phyloP scores from a whole-genome alignment of 2,888 invertebrate genomes.

The Drosophila nigricruria region DNA sequence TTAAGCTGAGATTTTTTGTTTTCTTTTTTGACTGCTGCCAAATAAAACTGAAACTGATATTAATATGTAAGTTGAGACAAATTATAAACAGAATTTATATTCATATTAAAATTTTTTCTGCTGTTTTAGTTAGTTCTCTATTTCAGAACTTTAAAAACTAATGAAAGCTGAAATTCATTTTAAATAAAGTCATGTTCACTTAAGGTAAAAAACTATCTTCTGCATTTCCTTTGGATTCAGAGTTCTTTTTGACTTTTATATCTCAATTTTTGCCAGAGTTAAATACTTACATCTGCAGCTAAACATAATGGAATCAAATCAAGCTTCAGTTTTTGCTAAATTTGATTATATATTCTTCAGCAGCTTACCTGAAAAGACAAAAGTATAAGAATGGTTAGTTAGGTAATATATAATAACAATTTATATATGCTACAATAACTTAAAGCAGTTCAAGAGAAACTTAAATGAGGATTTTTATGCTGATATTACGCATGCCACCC shows the following conservation, averaged over 20 bases:
- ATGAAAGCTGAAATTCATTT: no score
- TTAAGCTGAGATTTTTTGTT: not conserved
- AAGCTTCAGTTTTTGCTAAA: not conserved
- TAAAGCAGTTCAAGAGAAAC: no score
- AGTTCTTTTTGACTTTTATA: no score
- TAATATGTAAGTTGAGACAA: not conserved
- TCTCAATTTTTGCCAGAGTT: not conserved
- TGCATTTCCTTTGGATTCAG: no score
- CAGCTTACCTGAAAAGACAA: slow-evolving; percentile 35
- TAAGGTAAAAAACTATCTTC: no score
- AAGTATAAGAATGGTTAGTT: not conserved
- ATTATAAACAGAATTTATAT: not conserved
- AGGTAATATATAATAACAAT: not conserved
- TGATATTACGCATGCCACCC: no score
- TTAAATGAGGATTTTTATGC: no score
- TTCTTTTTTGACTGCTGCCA: not conserved
- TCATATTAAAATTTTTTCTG: not conserved
- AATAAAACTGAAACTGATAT: slow-evolving; percentile 3
- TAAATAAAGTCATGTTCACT: no score
- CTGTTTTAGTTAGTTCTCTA: no score
- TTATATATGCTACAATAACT: no score
- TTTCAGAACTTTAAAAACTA: no score
- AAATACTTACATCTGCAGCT: not conserved
- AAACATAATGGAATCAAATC: no score
- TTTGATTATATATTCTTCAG: not conserved